A percentile compares a stretch with the other conserved stretches of the same genome.
Conservation (phyloP, 2,113 vertebrate genomes). For the Pundamilia nyererei region DNA sequence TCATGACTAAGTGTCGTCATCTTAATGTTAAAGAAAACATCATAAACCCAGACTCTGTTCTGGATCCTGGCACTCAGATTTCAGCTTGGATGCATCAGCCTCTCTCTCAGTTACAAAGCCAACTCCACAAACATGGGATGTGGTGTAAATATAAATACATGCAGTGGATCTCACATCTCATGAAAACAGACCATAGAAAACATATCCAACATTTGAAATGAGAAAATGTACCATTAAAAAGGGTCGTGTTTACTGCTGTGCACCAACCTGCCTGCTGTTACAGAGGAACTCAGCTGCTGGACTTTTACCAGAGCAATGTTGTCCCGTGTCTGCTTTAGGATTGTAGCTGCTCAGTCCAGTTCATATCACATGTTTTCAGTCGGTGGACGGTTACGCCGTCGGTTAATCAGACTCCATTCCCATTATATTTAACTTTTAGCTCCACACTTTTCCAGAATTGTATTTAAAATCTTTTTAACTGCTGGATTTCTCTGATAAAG, state of each 20-base stretch:
- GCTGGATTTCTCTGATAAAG: not conserved
- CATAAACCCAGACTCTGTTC: not conserved
- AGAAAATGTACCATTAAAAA: not conserved
- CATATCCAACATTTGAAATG: not conserved
- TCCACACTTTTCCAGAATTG: accelerated
- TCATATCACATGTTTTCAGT: not conserved
- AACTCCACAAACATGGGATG: not conserved
- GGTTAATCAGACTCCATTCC: not conserved
- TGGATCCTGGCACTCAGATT: not conserved
- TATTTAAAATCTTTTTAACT: not conserved
- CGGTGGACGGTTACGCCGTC: not conserved
- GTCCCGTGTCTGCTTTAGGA: not conserved
- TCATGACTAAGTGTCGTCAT: not conserved
- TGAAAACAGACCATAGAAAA: not conserved
- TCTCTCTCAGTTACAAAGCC: not conserved
- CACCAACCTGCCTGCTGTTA: not conserved
- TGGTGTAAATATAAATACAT: not conserved
- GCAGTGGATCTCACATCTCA: not conserved
- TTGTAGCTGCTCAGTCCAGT: not conserved
- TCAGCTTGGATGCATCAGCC: not conserved
- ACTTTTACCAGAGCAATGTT: no score
- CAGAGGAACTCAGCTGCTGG: not conserved
- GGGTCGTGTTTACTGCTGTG: not conserved
- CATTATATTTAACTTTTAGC: not conserved
- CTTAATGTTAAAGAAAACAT: not conserved